Base-by-base conservation (phyloP, 2,113 vertebrate species). In the Notechis scutatus region DNA sequence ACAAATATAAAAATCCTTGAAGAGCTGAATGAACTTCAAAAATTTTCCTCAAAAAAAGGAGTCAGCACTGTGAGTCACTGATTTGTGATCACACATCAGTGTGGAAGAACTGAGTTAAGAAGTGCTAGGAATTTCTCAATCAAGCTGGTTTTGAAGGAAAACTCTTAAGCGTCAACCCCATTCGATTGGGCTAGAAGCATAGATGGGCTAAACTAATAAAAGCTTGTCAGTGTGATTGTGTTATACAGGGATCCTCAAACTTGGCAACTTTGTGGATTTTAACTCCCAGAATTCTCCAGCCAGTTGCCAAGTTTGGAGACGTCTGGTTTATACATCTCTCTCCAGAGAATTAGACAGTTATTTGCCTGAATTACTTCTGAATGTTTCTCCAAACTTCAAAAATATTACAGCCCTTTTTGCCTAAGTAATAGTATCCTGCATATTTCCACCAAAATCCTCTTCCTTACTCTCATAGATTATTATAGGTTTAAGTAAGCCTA, bases 51-150 rank as follows among this genome's bases (percentile, higher is more conserved):
- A 0, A 52, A 81, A 39, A 89, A 45, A 55, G 39, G 29, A 90
- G 69, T 61, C 69, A 93, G 34, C 54, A 47, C 26, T 92, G 14
- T 29, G 26, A 88, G 10, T 90, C 81, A 11, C 55, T 89, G 29
- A 92, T 54, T 21, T n/a, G 26, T 87, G 56, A 69, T 10, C 57
- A 81, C 61, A 14, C n/a, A 85, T 23, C 85, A 93, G 42, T 11
- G 91, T 91, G 90, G 81, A 59, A 95, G 87, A 90, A 92, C 34
- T 54, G 61, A 93, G 26, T 59, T 87, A 85, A 92, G 91, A 26
- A 88, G 21, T 74, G 6, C 7, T 93, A 10, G 5, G 86, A 20
- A 2, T 50, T 64, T 18, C 55, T 88, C 57, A 9, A 74, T 0
- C 0, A 26, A 64, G 42, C 11, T 21, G 59, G 0, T 55, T 88